Evolutionary conservation across 2,113 vertebrate genomes (phyloP).

Genomic region (Motacilla tschutschensis): DNA sequence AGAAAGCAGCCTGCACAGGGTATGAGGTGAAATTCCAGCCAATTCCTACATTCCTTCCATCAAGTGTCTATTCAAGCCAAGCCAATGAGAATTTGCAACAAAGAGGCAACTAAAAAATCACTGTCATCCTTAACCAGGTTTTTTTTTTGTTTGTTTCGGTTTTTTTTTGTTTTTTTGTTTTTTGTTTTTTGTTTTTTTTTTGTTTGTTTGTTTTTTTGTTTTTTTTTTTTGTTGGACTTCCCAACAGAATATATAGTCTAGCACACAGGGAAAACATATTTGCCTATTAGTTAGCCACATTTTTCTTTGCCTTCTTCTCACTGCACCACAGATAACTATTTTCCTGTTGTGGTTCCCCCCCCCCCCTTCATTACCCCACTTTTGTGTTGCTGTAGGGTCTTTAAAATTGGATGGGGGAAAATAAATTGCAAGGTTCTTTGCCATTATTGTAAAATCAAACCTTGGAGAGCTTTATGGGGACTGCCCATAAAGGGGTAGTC

Average conservation of each 20-base stretch:
- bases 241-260: neutral
- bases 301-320: neutral
- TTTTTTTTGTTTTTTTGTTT: too few species aligned
- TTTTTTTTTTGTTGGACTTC: neutral
- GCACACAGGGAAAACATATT: neutral
- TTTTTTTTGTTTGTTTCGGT: neutral
- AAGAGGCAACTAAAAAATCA: neutral
- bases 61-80: neutral
- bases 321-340: neutral
- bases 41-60: neutral
- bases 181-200: neutral
- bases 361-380: neutral
- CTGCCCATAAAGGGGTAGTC: neutral
- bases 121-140: neutral
- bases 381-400: constrained; percentile 72
- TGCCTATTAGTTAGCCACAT: neutral
- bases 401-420: constrained; percentile 73
- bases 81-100: neutral
- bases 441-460: constrained; percentile 66
- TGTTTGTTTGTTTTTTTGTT: too few species aligned
- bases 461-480: constrained; percentile 49
- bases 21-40: neutral
- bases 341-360: neutral
- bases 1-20: constrained; percentile 6
- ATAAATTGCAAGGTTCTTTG: constrained; percentile 64